Conservation (phyloP, 2,888 invertebrate species). For the Neoascia interrupta region DNA sequence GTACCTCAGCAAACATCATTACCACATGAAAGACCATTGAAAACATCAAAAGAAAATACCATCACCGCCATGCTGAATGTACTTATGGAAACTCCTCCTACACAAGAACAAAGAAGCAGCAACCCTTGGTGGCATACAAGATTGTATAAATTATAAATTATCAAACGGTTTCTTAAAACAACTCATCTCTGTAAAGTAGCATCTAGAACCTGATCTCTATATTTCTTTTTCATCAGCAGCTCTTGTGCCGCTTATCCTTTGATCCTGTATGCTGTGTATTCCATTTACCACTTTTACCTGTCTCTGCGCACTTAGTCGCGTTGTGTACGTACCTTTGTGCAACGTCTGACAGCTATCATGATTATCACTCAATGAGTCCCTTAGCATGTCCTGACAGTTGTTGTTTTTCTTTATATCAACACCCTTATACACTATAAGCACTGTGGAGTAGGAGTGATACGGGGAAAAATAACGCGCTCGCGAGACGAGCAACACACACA, state of each 20-base stretch:
- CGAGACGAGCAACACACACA: constrained; percentile 15
- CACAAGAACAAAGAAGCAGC: no score
- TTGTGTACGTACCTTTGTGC: constrained; percentile 17
- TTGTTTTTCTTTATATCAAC: constrained; percentile 21
- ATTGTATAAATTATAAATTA: constrained; percentile 54
- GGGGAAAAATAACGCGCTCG: not conserved
- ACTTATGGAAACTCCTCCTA: no score
- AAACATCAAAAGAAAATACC: no score
- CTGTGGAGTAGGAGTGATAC: not conserved
- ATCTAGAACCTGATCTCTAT: constrained; percentile 47
- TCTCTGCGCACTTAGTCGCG: not conserved
- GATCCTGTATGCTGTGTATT: constrained; percentile 48
- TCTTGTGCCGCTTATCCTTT: constrained; percentile 54
- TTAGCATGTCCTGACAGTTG: constrained; percentile 18
- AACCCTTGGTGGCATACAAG: not conserved
- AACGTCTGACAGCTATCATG: constrained; percentile 54
- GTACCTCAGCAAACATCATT: no score
- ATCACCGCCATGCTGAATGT: no score
- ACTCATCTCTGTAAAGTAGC: constrained; percentile 45
- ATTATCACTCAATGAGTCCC: constrained; percentile 58
- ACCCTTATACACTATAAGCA: not conserved
- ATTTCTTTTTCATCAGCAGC: constrained; percentile 49
- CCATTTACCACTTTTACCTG: constrained; percentile 36
- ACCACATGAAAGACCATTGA: no score
- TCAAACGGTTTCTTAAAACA: constrained; percentile 29